A percentile compares a stretch with the other conserved stretches of the same genome.
Conservation (phyloP, 2,797 vertebrate species). For the Phalanger gymnotis region DNA sequence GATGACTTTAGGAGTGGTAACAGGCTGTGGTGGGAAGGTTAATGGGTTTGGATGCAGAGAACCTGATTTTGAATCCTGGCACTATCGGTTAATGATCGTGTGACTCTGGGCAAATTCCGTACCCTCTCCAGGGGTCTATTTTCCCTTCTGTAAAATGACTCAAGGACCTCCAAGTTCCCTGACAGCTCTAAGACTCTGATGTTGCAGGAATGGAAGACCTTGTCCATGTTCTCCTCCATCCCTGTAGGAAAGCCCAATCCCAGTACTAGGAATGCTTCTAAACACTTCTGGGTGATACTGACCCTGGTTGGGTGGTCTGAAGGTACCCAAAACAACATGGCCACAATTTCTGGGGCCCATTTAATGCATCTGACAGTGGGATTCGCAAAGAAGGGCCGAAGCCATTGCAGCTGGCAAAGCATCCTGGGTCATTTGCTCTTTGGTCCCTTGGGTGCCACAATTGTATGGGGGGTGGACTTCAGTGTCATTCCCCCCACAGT, state of each 20-base stretch:
- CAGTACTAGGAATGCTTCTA: background rate
- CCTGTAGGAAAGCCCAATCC: too few relatives aligned
- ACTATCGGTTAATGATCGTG: background rate
- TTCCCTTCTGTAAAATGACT: background rate
- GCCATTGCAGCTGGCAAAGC: background rate
- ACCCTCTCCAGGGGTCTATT: background rate
- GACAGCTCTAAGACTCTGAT: background rate
- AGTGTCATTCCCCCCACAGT: background rate
- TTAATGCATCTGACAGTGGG: background rate
- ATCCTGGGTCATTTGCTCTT: background rate
- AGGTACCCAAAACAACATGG: background rate
- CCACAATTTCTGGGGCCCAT: background rate
- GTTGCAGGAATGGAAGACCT: background rate
- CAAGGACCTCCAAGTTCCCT: background rate
- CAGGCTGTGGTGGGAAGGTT: background rate
- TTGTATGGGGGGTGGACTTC: background rate
- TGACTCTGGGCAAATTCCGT: background rate
- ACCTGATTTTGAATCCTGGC: background rate
- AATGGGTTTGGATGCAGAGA: background rate
- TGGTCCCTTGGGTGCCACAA: background rate
- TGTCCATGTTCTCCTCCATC: background rate
- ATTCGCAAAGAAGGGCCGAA: background rate
- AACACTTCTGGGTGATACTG: background rate
- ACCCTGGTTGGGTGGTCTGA: too few relatives aligned
- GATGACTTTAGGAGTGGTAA: background rate